Evolutionary conservation across 2,888 invertebrate genomes (phyloP).

Genomic region (Xestia ashworthii): DNA sequence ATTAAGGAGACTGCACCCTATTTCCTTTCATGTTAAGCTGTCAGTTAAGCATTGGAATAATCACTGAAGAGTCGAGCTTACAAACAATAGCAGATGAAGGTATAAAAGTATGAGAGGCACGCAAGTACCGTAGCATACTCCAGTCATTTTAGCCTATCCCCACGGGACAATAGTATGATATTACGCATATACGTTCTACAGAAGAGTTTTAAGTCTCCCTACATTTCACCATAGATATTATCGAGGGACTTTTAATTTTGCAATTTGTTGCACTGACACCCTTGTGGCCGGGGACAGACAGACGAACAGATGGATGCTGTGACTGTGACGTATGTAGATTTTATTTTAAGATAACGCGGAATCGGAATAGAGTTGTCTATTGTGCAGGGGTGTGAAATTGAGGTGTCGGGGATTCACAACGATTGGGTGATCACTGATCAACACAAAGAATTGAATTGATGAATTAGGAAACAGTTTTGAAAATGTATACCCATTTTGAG

Average conservation of each 20-base stretch:
- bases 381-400: conserved; percentile 64
- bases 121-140: not conserved
- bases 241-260: conserved; percentile 88
- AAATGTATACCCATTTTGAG: too few relatives aligned
- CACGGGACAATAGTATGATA: conserved; percentile 32
- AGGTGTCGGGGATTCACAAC: conserved; percentile 36
- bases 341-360: conserved; percentile 77
- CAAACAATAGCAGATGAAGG: not conserved
- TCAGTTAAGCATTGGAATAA: not conserved
- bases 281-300: conserved; percentile 59
- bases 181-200: conserved; percentile 43
- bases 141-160: conserved; percentile 1
- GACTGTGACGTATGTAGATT: conserved; percentile 80
- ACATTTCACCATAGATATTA: conserved; percentile 72
- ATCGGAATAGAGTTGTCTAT: conserved; percentile 64
- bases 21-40: not conserved
- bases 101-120: not conserved
- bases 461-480: not conserved
- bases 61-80: not conserved
- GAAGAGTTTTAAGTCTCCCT: conserved; percentile 42
- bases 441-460: not conserved
- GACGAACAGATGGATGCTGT: conserved; percentile 79
- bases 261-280: conserved; percentile 83
- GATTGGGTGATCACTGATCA: conserved; percentile 28
- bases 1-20: not conserved